These are phyloP conservation scores for Troilus luridus DNA, from an alignment of 2,888 invertebrate species.

Conservation along the genomic window DNA sequence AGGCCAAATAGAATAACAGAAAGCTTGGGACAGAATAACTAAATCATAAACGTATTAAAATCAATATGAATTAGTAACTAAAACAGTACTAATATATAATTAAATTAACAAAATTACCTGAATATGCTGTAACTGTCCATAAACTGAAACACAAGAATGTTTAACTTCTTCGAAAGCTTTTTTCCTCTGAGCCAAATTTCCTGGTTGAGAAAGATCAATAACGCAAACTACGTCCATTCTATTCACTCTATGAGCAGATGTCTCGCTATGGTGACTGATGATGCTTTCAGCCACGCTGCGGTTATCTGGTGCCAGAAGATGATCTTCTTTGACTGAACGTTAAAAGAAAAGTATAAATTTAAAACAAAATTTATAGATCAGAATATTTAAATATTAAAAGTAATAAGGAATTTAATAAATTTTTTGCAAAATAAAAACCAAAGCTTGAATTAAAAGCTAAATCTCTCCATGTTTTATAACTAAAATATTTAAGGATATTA, in stretches of 20 bases:
- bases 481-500: no score
- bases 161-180: conserved; percentile 88
- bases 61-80: neutral
- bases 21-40: no score
- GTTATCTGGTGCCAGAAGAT: conserved; percentile 62
- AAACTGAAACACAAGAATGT: conserved; percentile 82
- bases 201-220: conserved; percentile 82
- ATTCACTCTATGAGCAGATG: conserved; percentile 57
- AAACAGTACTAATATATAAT: neutral
- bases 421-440: no score
- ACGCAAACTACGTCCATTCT: conserved; percentile 92
- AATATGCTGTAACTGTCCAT: conserved; percentile 86
- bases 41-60: neutral
- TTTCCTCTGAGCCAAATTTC: conserved; percentile 82
- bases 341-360: neutral
- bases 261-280: conserved; percentile 63
- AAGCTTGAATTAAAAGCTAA: no score
- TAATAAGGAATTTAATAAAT: neutral
- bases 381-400: neutral
- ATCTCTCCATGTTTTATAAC: no score
- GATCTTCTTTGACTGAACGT: conserved; percentile 60
- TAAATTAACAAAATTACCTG: conserved; percentile 75
- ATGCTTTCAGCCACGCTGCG: conserved; percentile 64
- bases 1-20: no score
- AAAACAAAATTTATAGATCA: neutral